Percentiles rank a stretch among this genome's conserved stretches.
phyloP scores from a whole-genome alignment of 2,113 vertebrate genomes.

The Elephantulus edwardii region DNA sequence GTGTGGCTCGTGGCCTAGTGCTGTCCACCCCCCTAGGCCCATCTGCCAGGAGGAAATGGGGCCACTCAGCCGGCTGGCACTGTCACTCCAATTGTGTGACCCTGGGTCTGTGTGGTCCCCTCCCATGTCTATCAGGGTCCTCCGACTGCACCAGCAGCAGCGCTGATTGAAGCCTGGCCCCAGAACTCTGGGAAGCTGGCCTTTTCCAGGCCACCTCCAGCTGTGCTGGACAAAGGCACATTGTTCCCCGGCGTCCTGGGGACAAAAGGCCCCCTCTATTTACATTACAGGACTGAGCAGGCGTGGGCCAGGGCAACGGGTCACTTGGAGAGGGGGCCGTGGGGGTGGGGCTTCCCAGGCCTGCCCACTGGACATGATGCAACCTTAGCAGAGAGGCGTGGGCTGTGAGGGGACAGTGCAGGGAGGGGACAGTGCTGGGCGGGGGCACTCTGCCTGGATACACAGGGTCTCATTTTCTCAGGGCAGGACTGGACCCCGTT shows the following conservation, averaged over 20 bases:
- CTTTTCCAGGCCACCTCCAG: neutral
- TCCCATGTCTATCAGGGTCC: neutral
- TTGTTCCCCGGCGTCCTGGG: neutral
- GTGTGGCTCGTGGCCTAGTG: neutral
- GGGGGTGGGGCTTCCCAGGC: no score
- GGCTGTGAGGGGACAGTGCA: no score
- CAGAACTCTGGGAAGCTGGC: neutral
- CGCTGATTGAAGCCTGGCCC: neutral
- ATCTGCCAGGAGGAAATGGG: neutral
- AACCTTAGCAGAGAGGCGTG: no score
- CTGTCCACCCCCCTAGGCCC: neutral
- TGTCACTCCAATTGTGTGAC: neutral
- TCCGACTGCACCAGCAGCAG: constrained; percentile 19
- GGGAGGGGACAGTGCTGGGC: no score
- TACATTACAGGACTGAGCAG: neutral
- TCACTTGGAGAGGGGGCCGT: no score
- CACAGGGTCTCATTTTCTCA: no score
- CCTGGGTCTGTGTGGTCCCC: neutral
- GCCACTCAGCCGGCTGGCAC: neutral
- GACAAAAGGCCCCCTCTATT: constrained; percentile 12
- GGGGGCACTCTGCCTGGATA: no score
- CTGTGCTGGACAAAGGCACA: constrained; percentile 12
- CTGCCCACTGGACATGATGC: no score
- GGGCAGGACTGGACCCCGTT: no score
- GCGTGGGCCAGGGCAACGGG: no score